Conservation (phyloP, 2,888 invertebrate species). For the Toxonevra muliebris region DNA sequence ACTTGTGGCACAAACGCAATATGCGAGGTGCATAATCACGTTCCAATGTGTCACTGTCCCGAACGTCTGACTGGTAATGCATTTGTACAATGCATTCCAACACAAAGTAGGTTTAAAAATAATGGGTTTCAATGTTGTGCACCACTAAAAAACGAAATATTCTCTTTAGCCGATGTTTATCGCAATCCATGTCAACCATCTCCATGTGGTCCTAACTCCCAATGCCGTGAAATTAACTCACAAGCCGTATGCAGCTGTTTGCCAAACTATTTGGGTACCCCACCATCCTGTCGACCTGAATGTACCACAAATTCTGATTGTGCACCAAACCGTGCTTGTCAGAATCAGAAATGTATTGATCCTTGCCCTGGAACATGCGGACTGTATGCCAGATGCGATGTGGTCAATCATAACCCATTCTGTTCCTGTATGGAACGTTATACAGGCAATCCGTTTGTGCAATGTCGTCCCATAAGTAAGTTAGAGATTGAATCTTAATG, state of each 20-base stretch:
- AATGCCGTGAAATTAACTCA: conserved; percentile 76
- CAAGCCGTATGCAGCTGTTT: conserved; percentile 83
- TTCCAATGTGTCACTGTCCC: conserved; percentile 77
- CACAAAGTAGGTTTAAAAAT: conserved; percentile 50
- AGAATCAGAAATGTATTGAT: conserved; percentile 81
- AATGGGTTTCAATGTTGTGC: conserved; percentile 56
- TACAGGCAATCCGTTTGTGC: conserved; percentile 79
- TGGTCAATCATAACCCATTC: conserved; percentile 81
- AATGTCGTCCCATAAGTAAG: conserved; percentile 70
- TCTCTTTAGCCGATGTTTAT: conserved; percentile 59
- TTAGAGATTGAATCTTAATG: conserved; percentile 21
- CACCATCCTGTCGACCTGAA: conserved; percentile 81
- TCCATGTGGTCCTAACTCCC: conserved; percentile 80
- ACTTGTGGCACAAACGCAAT: conserved; percentile 76
- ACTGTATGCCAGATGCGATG: conserved; percentile 74
- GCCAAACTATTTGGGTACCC: conserved; percentile 76
- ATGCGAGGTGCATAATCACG: conserved; percentile 77
- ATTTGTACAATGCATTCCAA: conserved; percentile 68
- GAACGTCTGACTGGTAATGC: conserved; percentile 79
- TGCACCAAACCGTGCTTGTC: conserved; percentile 77
- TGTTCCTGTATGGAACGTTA: conserved; percentile 77
- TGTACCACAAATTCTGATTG: conserved; percentile 84
- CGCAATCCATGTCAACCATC: conserved; percentile 76
- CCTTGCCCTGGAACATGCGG: conserved; percentile 84
- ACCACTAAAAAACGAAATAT: conserved; percentile 46